Percentiles rank a stretch among this genome's conserved stretches.
These are phyloP conservation scores for Podarcis lilfordi DNA, from an alignment of 2,797 vertebrate genomes.

Conservation along the genomic window DNA sequence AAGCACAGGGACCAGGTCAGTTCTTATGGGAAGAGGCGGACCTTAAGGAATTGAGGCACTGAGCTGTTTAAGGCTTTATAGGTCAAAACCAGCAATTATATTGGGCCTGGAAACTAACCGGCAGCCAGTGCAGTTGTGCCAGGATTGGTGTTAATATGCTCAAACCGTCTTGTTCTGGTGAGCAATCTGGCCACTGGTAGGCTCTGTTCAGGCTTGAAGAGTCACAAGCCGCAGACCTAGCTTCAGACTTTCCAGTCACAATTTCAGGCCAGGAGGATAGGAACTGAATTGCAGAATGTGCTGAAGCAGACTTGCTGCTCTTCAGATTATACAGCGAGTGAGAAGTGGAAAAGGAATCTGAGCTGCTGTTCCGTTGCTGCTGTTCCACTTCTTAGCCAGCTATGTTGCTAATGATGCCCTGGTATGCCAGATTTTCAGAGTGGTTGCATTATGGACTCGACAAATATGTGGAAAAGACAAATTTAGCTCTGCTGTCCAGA, in stretches of 20 bases:
- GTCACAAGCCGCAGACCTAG: background rate
- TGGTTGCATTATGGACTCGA: slow-evolving; percentile 25
- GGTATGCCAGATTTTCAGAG: background rate
- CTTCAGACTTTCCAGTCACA: background rate
- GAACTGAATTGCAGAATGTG: slow-evolving; percentile 10
- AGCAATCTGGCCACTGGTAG: background rate
- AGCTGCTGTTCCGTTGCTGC: background rate
- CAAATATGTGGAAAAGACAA: background rate
- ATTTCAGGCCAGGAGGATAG: background rate
- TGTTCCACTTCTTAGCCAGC: background rate
- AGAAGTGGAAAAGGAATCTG: slow-evolving; percentile 24
- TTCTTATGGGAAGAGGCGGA: no score
- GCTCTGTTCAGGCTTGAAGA: background rate
- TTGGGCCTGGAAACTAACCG: no score
- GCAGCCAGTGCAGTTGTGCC: no score
- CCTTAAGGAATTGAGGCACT: no score
- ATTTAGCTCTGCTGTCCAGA: slow-evolving; percentile 18
- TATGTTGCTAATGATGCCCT: background rate
- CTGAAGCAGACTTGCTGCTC: background rate
- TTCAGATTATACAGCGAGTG: slow-evolving; percentile 11
- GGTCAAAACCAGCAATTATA: no score
- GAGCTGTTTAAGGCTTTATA: no score
- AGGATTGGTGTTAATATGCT: no score
- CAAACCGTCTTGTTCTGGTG: no score
- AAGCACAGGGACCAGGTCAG: no score